Evolutionary conservation across 2,797 vertebrate genomes (phyloP), one percentile per base, ranked within the genome.

Genomic region (Notolabrus celidotus): DNA sequence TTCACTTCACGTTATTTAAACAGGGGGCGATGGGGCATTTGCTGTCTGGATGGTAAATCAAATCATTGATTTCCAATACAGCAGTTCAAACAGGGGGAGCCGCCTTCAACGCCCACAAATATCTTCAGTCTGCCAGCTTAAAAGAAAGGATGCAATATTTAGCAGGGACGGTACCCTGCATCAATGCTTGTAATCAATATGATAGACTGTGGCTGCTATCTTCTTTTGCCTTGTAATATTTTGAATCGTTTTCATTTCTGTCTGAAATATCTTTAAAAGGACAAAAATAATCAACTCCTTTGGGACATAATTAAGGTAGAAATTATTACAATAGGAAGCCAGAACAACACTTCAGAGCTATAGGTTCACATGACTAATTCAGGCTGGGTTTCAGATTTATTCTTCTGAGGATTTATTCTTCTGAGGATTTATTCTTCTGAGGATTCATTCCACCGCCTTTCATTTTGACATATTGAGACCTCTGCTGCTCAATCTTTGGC

Each of bases 41-140:
- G 80, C 72, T 82, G 79, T 86, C 78, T 87, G 79, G 73, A 63
- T 20, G 55, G 77, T 72, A 88, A 83, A 88, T 88, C 77, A 49
- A 65, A 74, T 45, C 55, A 90, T 87, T 86, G 88, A 93, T 91
- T 90, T 89, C 82, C 87, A 80, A 85, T 90, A 78, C 64, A 84
- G 62, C 72, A 79, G 64, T 71, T 84, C 52, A 84, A 83, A 75
- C 68, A 63, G 61, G 62, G 16, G 3, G 14, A 78, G 52, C 6
- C 56, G 42, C 56, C 36, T 78, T 43, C 70, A 65, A 79, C 39
- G 43, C 7, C 57, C 50, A 68, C 45, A 80, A 80, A 76, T 47
- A 60, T 54, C 46, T 59, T 52, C 55, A 22, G 38, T n/a, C 36
- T 69, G 46, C 65, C 68, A 57, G 68, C 59, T 67, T 65, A 66